Base-by-base conservation (phyloP, 1,140 invertebrate genomes). In the Phthorimaea operculella region DNA sequence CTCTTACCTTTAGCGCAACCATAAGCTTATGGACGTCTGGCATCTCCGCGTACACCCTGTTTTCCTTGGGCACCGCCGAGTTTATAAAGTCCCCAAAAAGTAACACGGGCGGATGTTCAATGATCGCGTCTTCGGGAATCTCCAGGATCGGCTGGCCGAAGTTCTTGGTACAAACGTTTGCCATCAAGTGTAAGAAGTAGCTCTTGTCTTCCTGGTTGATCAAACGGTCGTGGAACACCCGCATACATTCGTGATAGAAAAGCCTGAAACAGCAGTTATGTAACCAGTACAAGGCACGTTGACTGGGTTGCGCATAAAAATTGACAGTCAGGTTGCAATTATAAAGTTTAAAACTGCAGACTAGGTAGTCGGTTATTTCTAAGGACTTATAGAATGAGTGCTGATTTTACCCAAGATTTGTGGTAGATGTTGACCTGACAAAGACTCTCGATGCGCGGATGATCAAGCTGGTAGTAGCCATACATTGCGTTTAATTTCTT, bases 191-290 rank as follows among this genome's bases (percentile, higher is more conserved):
- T 70, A 91, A 93, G 64, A 98, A 93, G 71, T 94, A 92, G 28
- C 86, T 89, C 63, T 94, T 92, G 73, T 98, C 96, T 44, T 91
- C 86, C 10, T 88, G 76, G 65, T 95, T 94, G 47, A 95, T 93
- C 8, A 98, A 80, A 11, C 95, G 91, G 79, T 98, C 96, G 83
- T 96, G 95, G 79, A 95, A 97, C 0, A 97, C 94, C 28, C 96
- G 88, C 44, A 94, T 89, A 45, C 93, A 94, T 83, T 97, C 95
- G 75, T 97, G 95, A 66, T 95, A 94, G 86, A 96, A 97, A 1
- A 97, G 85, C 58, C 94, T 94, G 61, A 18, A 79, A 60, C 64
- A 59, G 9, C 9, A 4, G 44, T 12, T 39, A 2, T 39, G 36
- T 39, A 10, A n/a, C 10, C 36, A 39, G 21, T 28, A 28, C n/a